Evolutionary conservation across 2,113 vertebrate genomes (phyloP).

Genomic region (Bostrychus sinensis): DNA sequence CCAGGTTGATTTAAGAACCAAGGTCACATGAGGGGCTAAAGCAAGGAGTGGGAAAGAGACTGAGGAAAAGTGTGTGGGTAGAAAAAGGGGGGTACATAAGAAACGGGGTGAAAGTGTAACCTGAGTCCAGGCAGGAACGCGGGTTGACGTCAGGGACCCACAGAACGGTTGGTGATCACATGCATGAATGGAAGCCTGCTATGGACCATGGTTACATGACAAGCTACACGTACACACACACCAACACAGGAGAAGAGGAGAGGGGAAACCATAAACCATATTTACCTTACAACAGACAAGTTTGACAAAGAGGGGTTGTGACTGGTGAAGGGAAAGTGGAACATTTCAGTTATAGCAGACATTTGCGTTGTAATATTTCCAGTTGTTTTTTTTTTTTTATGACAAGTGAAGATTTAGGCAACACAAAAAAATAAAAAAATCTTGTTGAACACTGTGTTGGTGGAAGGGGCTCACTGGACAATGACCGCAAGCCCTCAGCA

Average conservation of each 20-base stretch:
- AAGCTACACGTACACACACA: slow-evolving; percentile 22
- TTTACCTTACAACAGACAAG: neutral
- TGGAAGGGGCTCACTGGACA: slow-evolving; percentile 38
- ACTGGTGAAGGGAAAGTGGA: neutral
- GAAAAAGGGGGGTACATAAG: slow-evolving; percentile 13
- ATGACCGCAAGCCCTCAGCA: slow-evolving; percentile 41
- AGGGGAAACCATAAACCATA: neutral
- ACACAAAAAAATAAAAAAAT: neutral
- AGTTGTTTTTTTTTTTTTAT: neutral
- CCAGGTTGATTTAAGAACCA: too few species aligned
- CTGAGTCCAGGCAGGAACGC: slow-evolving; percentile 58
- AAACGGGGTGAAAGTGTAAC: slow-evolving; percentile 63
- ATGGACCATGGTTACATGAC: slow-evolving; percentile 60
- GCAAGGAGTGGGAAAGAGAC: neutral
- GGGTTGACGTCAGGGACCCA: slow-evolving; percentile 71
- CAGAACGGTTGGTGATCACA: slow-evolving; percentile 76
- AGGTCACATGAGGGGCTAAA: slow-evolving; percentile 2
- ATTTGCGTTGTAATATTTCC: neutral
- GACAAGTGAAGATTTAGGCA: neutral
- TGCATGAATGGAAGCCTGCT: slow-evolving; percentile 70
- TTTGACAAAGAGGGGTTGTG: neutral
- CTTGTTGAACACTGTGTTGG: neutral
- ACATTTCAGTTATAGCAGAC: neutral
- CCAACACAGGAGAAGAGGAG: neutral
- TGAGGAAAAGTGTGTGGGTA: neutral